Evolutionary conservation across 2,113 vertebrate genomes (phyloP), one percentile per base, ranked within the genome.

Genomic region (Oncorhynchus kisutch): DNA sequence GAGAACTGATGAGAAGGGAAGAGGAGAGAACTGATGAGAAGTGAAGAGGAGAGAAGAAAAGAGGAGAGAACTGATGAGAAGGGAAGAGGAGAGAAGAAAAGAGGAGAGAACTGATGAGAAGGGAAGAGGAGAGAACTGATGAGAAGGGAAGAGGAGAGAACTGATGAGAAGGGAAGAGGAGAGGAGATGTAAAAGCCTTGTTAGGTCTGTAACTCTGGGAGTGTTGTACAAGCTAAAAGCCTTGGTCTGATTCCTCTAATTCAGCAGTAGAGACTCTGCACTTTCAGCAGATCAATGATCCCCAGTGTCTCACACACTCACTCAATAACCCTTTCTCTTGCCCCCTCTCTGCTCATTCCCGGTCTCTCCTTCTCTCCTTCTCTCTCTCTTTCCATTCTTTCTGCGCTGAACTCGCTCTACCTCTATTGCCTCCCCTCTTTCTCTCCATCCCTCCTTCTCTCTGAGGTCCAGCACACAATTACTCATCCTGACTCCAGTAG

Each of bases 201-300:
- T 87, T 84, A 86, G 79, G 86, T 87, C 83, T 76, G 80, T 81
- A 86, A 88, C 87, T 84, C 85, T 83, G 77, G 81, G 86, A 88
- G 86, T 87, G 86, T 91, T 90, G 87, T 90, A 90, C 87, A 86
- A 88, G 89, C 91, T 89, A 91, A 87, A 89, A 91, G 89, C 72
- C 64, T 59, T 72, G 76, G 45, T 83, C 83, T 78, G 80, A 80
- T 84, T 85, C 82, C 89, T 91, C 85, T 91, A 87, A 92, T 91
- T 91, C 90, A 89, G 83, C 25, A 29, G 5, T 75, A 77, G 82
- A 88, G 74, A 84, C 80, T 85, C 78, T 84, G 87, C 91, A 87
- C 90, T 91, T 91, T 92, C 82, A 86, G 90, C 87, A 91, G 87
- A 94, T 94, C 91, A 90, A 92, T 91, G 90, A 85, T 87, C 86